Evolutionary conservation across 1,140 invertebrate genomes (phyloP).

Genomic region (Metaphire vulgaris): DNA sequence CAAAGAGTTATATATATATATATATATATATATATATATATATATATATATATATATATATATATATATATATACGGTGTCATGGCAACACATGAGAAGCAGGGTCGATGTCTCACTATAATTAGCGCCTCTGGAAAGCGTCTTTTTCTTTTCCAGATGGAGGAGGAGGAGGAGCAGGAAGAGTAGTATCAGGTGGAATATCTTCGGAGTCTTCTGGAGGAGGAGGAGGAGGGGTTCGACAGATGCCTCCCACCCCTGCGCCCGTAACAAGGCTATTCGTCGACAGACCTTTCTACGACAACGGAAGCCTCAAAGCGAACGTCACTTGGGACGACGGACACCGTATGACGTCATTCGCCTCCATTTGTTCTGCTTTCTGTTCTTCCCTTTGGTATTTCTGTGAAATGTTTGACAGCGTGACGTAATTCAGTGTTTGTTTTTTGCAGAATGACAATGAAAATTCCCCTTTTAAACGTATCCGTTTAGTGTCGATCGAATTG

Average conservation of each 20-base stretch:
- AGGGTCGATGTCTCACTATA: background rate
- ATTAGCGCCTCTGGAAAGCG: background rate
- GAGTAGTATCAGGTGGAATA: background rate
- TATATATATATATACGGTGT: background rate
- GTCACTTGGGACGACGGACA: slow-evolving; percentile 23
- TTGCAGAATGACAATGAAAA: too few species aligned
- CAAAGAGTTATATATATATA: too few species aligned
- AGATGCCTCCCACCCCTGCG: slow-evolving; percentile 12
- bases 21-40: too few species aligned
- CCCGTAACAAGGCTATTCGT: slow-evolving; percentile 10
- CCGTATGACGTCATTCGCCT: too few species aligned
- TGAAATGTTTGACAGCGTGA: too few species aligned
- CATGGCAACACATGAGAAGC: background rate
- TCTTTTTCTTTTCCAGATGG: background rate
- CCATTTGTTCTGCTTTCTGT: too few species aligned
- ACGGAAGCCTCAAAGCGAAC: slow-evolving; percentile 30
- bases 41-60: too few species aligned
- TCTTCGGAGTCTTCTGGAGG: background rate
- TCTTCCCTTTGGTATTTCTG: too few species aligned
- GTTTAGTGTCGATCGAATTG: too few species aligned
- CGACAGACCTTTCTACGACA: slow-evolving; percentile 24
- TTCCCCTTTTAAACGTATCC: too few species aligned
- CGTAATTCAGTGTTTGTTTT: too few species aligned
- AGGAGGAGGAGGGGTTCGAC: too few species aligned
- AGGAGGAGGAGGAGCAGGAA: background rate